Evolutionary conservation across 2,888 invertebrate species (phyloP).

Genomic region (Trissoscelio sp.): DNA sequence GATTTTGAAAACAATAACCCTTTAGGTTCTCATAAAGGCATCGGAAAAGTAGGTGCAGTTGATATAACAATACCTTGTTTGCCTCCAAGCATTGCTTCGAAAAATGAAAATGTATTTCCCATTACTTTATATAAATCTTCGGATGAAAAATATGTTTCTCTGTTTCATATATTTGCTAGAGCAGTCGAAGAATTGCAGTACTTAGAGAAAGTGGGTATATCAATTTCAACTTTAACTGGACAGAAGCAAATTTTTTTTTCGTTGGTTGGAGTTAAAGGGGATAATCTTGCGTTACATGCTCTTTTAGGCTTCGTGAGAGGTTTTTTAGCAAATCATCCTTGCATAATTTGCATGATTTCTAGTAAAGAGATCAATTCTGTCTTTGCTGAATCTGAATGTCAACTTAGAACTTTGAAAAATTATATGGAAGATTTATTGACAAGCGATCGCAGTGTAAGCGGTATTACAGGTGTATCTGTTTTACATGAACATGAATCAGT

Average conservation of each 20-base stretch:
- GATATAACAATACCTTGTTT: conserved; percentile 7
- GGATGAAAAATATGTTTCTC: background rate
- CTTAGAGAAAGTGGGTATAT: background rate
- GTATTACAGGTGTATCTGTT: background rate
- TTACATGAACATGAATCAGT: background rate
- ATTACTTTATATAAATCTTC: background rate
- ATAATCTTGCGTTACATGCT: conserved; percentile 56
- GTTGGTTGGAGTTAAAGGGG: conserved; percentile 48
- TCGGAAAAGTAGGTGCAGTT: conserved; percentile 40
- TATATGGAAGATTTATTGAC: conserved; percentile 42
- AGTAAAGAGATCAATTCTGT: background rate
- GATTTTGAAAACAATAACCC: conserved; percentile 25
- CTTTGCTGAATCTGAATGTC: background rate
- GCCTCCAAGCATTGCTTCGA: conserved; percentile 48
- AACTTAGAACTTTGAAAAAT: background rate
- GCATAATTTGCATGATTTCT: background rate
- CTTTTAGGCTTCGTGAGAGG: conserved; percentile 49
- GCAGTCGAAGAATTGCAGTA: background rate
- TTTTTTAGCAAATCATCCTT: background rate
- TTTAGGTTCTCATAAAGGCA: conserved; percentile 41
- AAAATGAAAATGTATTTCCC: conserved; percentile 58
- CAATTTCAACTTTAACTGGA: background rate
- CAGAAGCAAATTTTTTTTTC: background rate
- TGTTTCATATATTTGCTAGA: background rate
- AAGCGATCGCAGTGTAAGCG: conserved; percentile 18